These are phyloP conservation scores for Hephaestus fuliginosus DNA, from an alignment of 2,797 vertebrate genomes.

Conservation along the genomic window DNA sequence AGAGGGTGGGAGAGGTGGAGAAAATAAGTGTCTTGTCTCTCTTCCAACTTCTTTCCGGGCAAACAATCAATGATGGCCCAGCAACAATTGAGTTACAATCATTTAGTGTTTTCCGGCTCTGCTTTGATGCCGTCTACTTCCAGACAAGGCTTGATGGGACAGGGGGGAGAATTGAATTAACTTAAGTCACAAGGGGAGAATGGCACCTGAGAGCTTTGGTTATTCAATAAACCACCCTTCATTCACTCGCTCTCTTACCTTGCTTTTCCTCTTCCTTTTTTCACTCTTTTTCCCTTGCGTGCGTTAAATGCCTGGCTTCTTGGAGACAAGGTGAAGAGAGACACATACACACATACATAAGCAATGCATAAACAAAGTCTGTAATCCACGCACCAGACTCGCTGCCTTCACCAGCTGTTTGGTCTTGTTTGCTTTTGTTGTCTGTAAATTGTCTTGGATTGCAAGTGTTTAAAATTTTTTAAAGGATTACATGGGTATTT, in stretches of 20 bases:
- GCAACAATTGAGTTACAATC: conserved; percentile 85
- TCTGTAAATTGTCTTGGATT: conserved; percentile 43
- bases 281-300: conserved; percentile 45
- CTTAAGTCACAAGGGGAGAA: conserved; percentile 75
- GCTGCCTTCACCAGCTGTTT: conserved; percentile 40
- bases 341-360: conserved; percentile 19
- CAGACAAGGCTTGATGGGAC: conserved; percentile 76
- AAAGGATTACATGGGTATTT: conserved; percentile 64
- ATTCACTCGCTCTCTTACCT: conserved; percentile 69
- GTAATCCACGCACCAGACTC: conserved; percentile 32
- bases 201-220: conserved; percentile 80
- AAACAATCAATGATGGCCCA: conserved; percentile 82
- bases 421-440: conserved; percentile 45
- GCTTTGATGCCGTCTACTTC: conserved; percentile 79
- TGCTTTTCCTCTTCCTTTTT: conserved; percentile 52
- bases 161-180: conserved; percentile 80
- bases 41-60: conserved; percentile 78
- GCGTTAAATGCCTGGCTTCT: conserved; percentile 60
- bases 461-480: conserved; percentile 53
- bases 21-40: conserved; percentile 79
- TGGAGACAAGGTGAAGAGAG: conserved; percentile 58
- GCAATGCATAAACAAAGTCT: conserved; percentile 43
- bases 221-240: conserved; percentile 81
- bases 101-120: conserved; percentile 79
- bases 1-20: conserved; percentile 65